These are phyloP conservation scores for Alauda arvensis DNA, from an alignment of 2,797 vertebrate species.

Conservation along the genomic window DNA sequence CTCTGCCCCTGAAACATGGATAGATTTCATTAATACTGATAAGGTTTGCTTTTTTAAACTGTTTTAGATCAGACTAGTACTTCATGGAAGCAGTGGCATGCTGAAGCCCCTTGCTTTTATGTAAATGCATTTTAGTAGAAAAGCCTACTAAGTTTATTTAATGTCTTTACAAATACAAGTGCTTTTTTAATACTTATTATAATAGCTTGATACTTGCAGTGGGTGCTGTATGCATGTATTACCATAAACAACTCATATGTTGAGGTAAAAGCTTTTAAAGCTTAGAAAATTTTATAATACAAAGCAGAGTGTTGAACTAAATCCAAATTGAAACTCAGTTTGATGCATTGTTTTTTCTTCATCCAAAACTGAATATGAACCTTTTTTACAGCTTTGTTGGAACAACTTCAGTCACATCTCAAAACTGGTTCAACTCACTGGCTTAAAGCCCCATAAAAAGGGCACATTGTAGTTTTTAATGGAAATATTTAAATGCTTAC, in stretches of 20 bases:
- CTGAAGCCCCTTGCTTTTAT: neutral
- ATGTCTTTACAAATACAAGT: neutral
- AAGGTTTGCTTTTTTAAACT: neutral
- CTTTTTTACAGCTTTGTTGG: constrained; percentile 36
- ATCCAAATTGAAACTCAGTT: constrained; percentile 33
- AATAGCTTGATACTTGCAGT: neutral
- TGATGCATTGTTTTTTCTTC: constrained; percentile 45
- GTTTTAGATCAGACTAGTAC: neutral
- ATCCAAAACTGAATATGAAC: constrained; percentile 12
- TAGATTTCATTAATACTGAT: neutral
- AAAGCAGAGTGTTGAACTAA: constrained; percentile 1
- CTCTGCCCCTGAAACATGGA: neutral
- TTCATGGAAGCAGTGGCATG: neutral
- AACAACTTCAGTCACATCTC: constrained; percentile 27
- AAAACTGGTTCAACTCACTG: neutral
- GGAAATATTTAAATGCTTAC: constrained; percentile 19
- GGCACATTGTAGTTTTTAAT: neutral
- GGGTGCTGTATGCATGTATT: neutral
- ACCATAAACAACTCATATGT: neutral
- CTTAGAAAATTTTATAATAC: neutral
- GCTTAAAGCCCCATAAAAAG: neutral
- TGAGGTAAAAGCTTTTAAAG: neutral
- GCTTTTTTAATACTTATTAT: neutral
- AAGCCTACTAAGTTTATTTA: neutral
- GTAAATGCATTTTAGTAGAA: neutral